Conservation (phyloP, 2,797 vertebrate species). For the Chromis chromis region DNA sequence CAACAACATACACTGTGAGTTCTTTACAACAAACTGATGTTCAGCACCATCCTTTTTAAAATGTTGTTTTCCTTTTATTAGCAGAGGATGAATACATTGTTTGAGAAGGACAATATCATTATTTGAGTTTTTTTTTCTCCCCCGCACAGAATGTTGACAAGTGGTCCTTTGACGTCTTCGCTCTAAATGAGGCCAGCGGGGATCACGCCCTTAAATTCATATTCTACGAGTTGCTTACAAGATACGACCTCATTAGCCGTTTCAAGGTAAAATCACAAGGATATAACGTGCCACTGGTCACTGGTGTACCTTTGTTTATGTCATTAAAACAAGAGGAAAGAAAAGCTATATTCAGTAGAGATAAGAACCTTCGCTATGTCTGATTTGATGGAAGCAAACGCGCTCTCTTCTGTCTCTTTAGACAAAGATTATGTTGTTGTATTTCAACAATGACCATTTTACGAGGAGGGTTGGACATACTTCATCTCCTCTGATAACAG, state of each 20-base stretch:
- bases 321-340: constrained; percentile 29
- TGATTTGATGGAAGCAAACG: constrained; percentile 21
- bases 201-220: constrained; percentile 98
- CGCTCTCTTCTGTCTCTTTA: constrained; percentile 8
- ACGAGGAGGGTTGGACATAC: constrained; percentile 27
- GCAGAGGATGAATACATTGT: background rate
- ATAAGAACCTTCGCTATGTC: constrained; percentile 2
- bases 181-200: constrained; percentile 94
- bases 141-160: constrained; percentile 91
- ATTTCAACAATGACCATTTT: constrained; percentile 38
- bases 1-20: background rate
- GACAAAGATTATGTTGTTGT: constrained; percentile 18
- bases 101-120: background rate
- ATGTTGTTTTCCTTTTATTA: background rate
- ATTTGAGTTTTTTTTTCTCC: constrained; percentile 13
- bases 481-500: constrained; percentile 38
- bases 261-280: constrained; percentile 91
- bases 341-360: background rate
- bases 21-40: constrained; percentile 7
- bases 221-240: constrained; percentile 98
- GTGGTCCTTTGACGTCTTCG: constrained; percentile 98
- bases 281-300: background rate
- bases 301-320: constrained; percentile 9
- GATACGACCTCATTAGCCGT: constrained; percentile 96
- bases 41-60: background rate